phyloP scores from a whole-genome alignment of 2,797 vertebrate genomes.

The Morus bassanus region DNA sequence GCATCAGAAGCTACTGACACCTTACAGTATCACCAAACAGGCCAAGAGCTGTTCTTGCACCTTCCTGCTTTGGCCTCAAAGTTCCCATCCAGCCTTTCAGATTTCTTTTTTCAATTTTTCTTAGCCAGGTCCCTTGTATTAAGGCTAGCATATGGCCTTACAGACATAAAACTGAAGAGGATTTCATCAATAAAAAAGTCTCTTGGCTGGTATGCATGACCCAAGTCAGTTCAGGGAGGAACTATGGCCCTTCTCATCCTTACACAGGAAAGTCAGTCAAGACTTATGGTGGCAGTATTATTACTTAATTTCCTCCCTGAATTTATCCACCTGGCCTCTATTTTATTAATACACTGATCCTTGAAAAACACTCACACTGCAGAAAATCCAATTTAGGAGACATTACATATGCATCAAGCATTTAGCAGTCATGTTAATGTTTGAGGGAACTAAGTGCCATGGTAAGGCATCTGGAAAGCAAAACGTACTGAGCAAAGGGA shows the following conservation, averaged over 20 bases:
- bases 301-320: neutral
- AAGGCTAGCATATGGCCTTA: neutral
- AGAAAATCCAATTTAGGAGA: neutral
- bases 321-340: neutral
- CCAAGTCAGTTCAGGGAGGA: neutral
- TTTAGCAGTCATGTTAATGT: neutral
- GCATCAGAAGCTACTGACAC: neutral
- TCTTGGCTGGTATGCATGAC: neutral
- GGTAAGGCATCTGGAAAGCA: neutral
- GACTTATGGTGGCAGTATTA: neutral
- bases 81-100: neutral
- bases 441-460: neutral
- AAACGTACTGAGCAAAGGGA: neutral
- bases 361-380: neutral
- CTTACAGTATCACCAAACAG: rapidly evolving
- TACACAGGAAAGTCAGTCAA: neutral
- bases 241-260: neutral
- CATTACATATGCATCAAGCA: neutral
- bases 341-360: neutral
- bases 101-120: neutral
- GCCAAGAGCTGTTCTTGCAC: neutral
- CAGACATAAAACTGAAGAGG: neutral
- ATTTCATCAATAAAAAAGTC: neutral
- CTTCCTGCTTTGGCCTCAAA: neutral
- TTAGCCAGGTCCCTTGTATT: neutral